A percentile compares a stretch with the other conserved stretches of the same genome.
phyloP scores from a whole-genome alignment of 2,113 vertebrate species.

The Paramormyrops kingsleyae region DNA sequence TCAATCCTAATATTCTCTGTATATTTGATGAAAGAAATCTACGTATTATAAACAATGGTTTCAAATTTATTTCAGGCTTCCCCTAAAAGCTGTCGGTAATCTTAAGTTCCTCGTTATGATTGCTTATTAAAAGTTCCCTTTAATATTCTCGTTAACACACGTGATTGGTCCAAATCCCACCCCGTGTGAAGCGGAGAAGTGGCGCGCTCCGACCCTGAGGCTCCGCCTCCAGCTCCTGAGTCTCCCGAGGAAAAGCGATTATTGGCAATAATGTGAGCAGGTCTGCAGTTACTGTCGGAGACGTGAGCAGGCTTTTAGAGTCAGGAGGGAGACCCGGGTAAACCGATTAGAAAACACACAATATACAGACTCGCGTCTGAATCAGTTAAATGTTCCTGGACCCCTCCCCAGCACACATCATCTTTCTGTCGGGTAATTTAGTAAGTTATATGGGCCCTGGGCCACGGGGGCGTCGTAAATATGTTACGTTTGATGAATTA shows the following conservation, averaged over 20 bases:
- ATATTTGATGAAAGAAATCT: not conserved
- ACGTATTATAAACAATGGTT: not conserved
- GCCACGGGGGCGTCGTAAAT: constrained; percentile 53
- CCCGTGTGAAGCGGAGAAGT: not conserved
- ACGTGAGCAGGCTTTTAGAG: constrained; percentile 67
- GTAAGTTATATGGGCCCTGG: constrained; percentile 80
- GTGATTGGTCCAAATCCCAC: not conserved
- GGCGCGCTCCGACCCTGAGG: not conserved
- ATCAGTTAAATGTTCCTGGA: constrained; percentile 75
- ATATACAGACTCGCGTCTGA: constrained; percentile 65
- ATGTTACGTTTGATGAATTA: constrained; percentile 15
- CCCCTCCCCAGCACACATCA: constrained; percentile 66
- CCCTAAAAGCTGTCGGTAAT: not conserved
- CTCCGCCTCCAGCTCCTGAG: not conserved
- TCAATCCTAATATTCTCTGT: not conserved
- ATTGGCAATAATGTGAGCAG: constrained; percentile 33
- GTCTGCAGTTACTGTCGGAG: constrained; percentile 59
- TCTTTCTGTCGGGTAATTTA: constrained; percentile 82
- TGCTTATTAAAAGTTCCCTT: not conserved
- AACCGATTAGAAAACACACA: constrained; percentile 68
- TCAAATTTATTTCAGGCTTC: not conserved
- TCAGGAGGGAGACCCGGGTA: constrained; percentile 77
- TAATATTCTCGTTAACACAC: not conserved
- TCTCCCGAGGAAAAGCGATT: constrained; percentile 6
- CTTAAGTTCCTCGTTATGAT: not conserved